Percentiles rank a stretch among this genome's conserved stretches.
Evolutionary conservation across 1,140 invertebrate genomes (phyloP).

Genomic region (Globodera rostochiensis): DNA sequence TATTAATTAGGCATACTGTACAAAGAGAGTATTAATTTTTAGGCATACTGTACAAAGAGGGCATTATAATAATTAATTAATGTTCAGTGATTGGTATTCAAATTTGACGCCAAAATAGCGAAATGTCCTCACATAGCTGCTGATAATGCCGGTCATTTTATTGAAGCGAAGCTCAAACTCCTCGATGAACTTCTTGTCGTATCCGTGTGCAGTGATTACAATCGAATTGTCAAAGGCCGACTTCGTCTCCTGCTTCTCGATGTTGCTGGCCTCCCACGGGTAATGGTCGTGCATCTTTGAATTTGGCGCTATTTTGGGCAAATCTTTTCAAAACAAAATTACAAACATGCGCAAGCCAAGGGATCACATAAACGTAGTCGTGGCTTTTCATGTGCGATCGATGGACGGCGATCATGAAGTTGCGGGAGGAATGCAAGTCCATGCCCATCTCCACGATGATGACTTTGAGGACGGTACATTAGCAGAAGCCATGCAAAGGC

Average conservation of each 20-base stretch:
- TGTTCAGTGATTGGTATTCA: no score
- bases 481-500: no score
- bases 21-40: not conserved
- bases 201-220: slow-evolving; percentile 62
- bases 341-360: slow-evolving; percentile 63
- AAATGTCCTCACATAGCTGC: slow-evolving; percentile 51
- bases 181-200: slow-evolving; percentile 65
- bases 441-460: slow-evolving; percentile 59
- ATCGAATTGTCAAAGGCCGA: slow-evolving; percentile 61
- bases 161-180: slow-evolving; percentile 60
- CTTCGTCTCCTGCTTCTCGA: slow-evolving; percentile 62
- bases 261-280: slow-evolving; percentile 62
- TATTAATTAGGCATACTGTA: no score
- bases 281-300: slow-evolving; percentile 62
- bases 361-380: slow-evolving; percentile 62
- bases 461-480: slow-evolving; percentile 15
- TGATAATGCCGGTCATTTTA: slow-evolving; percentile 60
- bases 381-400: slow-evolving; percentile 57
- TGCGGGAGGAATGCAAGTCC: slow-evolving; percentile 59
- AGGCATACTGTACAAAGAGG: slow-evolving; percentile 55
- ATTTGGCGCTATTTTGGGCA: not conserved
- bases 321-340: not conserved
- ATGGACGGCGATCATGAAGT: slow-evolving; percentile 58
- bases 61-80: no score
- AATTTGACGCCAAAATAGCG: not conserved